These are phyloP conservation scores for Acanthopleura granulata DNA, from an alignment of 2,888 invertebrate species.

Conservation along the genomic window DNA sequence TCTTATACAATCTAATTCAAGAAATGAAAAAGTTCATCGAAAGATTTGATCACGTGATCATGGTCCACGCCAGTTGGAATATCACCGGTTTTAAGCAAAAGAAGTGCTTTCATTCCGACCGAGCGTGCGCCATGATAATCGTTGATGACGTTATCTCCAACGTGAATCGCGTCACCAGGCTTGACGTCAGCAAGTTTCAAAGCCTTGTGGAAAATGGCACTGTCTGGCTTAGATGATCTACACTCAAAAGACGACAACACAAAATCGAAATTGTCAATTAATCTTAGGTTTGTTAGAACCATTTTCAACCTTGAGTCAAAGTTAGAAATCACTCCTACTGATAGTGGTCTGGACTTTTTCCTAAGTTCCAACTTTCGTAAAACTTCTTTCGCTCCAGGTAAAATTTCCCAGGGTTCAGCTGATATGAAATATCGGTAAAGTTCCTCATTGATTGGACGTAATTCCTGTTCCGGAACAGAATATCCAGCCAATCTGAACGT, in stretches of 20 bases:
- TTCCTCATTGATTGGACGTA: conserved; percentile 57
- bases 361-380: conserved; percentile 62
- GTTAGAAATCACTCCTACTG: conserved; percentile 87
- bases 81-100: conserved; percentile 45
- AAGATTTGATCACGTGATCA: background rate
- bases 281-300: conserved; percentile 77
- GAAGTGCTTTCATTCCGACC: conserved; percentile 82
- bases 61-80: background rate
- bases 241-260: conserved; percentile 83
- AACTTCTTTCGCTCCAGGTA: background rate
- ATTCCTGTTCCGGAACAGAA: conserved; percentile 32
- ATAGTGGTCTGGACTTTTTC: conserved; percentile 43
- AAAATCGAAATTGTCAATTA: conserved; percentile 84
- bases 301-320: conserved; percentile 85
- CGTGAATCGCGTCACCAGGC: conserved; percentile 81
- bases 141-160: conserved; percentile 82
- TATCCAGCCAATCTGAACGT: conserved; percentile 74
- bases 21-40: no score
- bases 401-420: conserved; percentile 79
- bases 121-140: conserved; percentile 84
- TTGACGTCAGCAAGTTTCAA: conserved; percentile 71
- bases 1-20: no score
- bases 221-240: conserved; percentile 82
- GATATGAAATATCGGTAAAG: conserved; percentile 77
- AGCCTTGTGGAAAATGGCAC: conserved; percentile 79